Evolutionary conservation across 2,888 invertebrate genomes (phyloP).

Genomic region (Brachynemurus nebulosus): DNA sequence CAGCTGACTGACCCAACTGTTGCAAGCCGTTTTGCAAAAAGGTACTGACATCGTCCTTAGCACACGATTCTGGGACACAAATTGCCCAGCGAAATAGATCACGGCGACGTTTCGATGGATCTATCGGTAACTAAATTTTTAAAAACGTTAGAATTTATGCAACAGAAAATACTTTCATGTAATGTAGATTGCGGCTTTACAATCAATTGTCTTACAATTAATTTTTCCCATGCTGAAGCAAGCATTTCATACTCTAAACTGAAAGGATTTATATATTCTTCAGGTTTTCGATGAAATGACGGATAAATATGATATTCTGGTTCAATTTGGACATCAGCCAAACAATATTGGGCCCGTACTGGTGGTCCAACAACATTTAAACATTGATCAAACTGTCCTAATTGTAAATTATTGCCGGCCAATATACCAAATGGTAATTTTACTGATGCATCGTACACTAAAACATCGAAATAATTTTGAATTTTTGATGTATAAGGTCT

Average conservation of each 20-base stretch:
- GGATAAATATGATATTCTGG: constrained; percentile 11
- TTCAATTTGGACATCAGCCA: constrained; percentile 20
- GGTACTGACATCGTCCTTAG: neutral
- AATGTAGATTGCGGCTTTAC: neutral
- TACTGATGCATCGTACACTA: constrained; percentile 16
- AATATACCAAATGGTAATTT: constrained; percentile 13
- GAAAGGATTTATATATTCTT: constrained; percentile 4
- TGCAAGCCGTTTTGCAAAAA: constrained; percentile 26
- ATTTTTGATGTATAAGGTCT: neutral
- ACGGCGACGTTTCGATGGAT: constrained; percentile 2
- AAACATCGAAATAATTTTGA: neutral
- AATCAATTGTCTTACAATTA: constrained; percentile 15
- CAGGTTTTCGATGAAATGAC: constrained; percentile 11
- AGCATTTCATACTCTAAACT: constrained; percentile 15
- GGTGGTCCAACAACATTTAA: constrained; percentile 13
- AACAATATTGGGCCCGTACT: constrained; percentile 31
- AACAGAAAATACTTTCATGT: neutral
- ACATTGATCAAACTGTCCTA: constrained; percentile 16
- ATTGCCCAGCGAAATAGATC: constrained; percentile 2
- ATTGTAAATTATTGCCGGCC: constrained; percentile 14
- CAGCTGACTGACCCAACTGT: constrained; percentile 22
- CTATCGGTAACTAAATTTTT: constrained; percentile 12
- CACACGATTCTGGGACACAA: constrained; percentile 2
- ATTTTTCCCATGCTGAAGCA: constrained; percentile 18
- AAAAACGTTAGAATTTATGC: neutral